phyloP scores from a whole-genome alignment of 2,797 vertebrate species.

The Lithobates sylvaticus region DNA sequence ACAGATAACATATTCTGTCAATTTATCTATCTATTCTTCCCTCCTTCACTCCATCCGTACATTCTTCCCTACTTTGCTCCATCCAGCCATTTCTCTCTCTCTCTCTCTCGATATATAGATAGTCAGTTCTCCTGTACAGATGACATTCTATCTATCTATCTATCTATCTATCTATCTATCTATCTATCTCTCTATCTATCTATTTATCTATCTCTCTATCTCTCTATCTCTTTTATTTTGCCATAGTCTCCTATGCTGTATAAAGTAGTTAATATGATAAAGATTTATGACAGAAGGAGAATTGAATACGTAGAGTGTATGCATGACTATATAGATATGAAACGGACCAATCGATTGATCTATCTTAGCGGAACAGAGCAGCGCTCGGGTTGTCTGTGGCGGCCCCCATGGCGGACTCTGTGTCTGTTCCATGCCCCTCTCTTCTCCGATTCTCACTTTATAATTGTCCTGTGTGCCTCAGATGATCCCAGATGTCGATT shows the following conservation, averaged over 20 bases:
- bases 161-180: conserved; percentile 4
- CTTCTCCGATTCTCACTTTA: not conserved
- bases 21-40: no score
- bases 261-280: not conserved
- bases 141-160: not conserved
- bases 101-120: no score
- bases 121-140: not conserved
- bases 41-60: no score
- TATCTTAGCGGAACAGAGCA: no score
- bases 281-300: not conserved
- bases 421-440: no score
- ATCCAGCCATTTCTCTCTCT: no score
- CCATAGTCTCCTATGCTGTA: not conserved
- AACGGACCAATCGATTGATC: not conserved
- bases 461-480: conserved; percentile 10
- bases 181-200: conserved; percentile 17
- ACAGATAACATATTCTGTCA: no score
- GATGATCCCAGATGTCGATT: conserved; percentile 31
- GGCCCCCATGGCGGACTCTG: not conserved
- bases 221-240: not conserved
- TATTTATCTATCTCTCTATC: conserved; percentile 11
- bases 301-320: not conserved
- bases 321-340: not conserved
- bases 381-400: no score
- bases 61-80: no score